These are phyloP conservation scores for Balanococcus diminutus DNA, from an alignment of 2,888 invertebrate genomes.

Conservation along the genomic window DNA sequence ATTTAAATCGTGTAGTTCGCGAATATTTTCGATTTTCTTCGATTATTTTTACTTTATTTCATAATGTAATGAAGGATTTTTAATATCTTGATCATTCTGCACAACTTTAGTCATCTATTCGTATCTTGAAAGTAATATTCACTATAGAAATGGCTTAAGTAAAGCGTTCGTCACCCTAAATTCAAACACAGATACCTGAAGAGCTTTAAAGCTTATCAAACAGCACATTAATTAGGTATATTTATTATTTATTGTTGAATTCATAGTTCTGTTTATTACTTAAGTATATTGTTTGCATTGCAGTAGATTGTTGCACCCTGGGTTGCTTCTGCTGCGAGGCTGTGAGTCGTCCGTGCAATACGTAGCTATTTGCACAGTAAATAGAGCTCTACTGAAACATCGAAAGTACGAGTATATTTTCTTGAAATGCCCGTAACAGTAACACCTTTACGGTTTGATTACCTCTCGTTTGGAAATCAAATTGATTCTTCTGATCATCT, in stretches of 20 bases:
- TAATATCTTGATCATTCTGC: neutral
- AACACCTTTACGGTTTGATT: no score
- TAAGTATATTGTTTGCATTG: neutral
- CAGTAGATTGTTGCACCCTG: neutral
- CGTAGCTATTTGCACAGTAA: neutral
- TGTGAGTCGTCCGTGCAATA: no score
- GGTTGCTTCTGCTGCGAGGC: neutral
- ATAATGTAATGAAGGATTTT: neutral
- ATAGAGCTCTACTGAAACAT: neutral
- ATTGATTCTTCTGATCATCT: no score
- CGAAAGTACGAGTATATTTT: no score
- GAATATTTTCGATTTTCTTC: neutral
- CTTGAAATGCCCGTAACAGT: no score
- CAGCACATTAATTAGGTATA: neutral
- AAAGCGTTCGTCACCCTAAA: neutral
- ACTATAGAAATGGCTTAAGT: neutral
- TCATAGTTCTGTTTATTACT: neutral
- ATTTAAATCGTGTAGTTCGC: neutral
- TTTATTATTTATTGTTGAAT: neutral
- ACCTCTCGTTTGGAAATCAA: no score
- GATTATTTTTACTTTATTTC: neutral
- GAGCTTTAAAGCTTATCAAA: neutral
- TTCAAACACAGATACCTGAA: neutral
- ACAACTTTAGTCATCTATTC: neutral
- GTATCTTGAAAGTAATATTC: neutral